Percentiles rank a stretch among this genome's conserved stretches.
phyloP scores from a whole-genome alignment of 2,888 invertebrate species.

The Holacanthella duospinosa region DNA sequence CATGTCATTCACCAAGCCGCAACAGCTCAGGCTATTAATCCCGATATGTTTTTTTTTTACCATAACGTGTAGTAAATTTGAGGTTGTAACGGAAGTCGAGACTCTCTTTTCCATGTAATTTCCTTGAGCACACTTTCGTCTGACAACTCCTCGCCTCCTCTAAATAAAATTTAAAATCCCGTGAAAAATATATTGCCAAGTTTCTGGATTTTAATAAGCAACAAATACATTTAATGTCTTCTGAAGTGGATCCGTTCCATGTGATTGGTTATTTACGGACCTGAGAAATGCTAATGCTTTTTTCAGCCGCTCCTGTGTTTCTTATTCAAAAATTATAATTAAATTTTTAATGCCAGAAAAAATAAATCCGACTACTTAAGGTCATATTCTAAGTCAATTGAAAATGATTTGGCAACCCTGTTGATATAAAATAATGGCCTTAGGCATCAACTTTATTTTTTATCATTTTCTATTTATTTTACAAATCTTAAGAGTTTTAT shows the following conservation, averaged over 20 bases:
- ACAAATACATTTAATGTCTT: constrained; percentile 2
- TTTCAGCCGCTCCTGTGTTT: background rate
- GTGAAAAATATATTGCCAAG: background rate
- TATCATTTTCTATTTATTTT: too few relatives aligned
- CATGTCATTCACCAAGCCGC: constrained; percentile 1
- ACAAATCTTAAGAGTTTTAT: too few relatives aligned
- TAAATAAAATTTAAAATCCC: background rate
- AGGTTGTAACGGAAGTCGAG: too few relatives aligned
- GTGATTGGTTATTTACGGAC: constrained; percentile 2
- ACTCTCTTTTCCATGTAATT: too few relatives aligned
- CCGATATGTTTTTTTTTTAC: background rate
- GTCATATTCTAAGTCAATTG: too few relatives aligned
- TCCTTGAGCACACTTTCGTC: too few relatives aligned
- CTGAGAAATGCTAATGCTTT: background rate
- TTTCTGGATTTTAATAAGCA: constrained; percentile 2
- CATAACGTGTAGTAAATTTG: background rate
- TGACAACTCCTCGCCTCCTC: too few relatives aligned
- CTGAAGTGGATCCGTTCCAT: background rate
- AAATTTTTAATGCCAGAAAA: too few relatives aligned
- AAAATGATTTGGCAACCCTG: too few relatives aligned
- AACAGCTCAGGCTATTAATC: background rate
- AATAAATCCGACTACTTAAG: too few relatives aligned
- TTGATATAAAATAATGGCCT: too few relatives aligned
- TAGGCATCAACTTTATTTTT: too few relatives aligned
- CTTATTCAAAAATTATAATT: background rate